Conservation (phyloP, 64 coral and sea anemone species). For the Hydrozoanthus tunicans region DNA sequence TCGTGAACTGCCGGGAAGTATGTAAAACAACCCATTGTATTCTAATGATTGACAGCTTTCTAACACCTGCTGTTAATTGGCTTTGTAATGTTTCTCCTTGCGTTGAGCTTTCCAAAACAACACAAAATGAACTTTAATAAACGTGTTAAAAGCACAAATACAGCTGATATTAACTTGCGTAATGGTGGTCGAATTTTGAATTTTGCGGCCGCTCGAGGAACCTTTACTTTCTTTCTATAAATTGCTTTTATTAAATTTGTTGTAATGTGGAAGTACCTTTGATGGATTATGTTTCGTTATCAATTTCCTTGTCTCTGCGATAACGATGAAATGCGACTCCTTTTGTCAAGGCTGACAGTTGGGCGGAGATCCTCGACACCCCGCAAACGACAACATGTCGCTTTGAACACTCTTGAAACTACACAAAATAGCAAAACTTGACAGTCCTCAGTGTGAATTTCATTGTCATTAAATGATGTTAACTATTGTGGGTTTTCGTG, state of each 20-base stretch:
- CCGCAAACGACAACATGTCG: slow-evolving; percentile 91
- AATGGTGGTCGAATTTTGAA: background rate
- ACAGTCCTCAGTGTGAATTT: slow-evolving; percentile 76
- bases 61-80: slow-evolving; percentile 99
- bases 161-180: slow-evolving; percentile 63
- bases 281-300: slow-evolving; percentile 98
- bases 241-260: slow-evolving; percentile 85
- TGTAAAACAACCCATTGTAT: slow-evolving; percentile 91
- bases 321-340: slow-evolving; percentile 92
- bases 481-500: slow-evolving; percentile 62
- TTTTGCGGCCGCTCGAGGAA: slow-evolving; percentile 5
- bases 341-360: slow-evolving; percentile 97
- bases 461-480: slow-evolving; percentile 64
- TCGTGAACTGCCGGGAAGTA: slow-evolving; percentile 73
- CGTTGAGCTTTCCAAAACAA: slow-evolving; percentile 75
- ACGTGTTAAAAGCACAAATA: slow-evolving; percentile 87
- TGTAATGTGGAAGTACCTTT: slow-evolving; percentile 86
- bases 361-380: slow-evolving; percentile 96
- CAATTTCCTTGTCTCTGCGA: slow-evolving; percentile 95
- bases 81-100: slow-evolving; percentile 91
- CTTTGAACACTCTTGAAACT: slow-evolving; percentile 90
- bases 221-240: slow-evolving; percentile 9
- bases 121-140: slow-evolving; percentile 94
- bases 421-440: slow-evolving; percentile 87
- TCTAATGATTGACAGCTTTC: slow-evolving; percentile 84